Conservation (phyloP, 2,113 vertebrate genomes). For the Cyanoliseus patagonus region DNA sequence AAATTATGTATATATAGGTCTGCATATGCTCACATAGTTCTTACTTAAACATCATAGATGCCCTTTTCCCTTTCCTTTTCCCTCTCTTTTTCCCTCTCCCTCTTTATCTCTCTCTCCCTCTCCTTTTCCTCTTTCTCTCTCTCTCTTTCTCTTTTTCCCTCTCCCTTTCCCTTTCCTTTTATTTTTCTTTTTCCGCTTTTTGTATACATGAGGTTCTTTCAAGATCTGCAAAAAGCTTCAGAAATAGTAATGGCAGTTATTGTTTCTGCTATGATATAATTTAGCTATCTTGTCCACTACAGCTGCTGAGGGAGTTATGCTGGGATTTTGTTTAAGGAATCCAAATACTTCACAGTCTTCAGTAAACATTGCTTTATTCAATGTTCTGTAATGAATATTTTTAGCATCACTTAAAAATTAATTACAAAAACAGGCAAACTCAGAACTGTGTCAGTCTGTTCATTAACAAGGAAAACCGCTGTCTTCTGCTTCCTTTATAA, state of each 20-base stretch:
- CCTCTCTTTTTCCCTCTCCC: neutral
- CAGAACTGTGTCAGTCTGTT: neutral
- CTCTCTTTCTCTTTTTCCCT: neutral
- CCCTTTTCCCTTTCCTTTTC: too few species aligned
- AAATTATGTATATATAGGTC: neutral
- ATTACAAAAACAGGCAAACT: neutral
- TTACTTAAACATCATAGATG: neutral
- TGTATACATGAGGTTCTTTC: neutral
- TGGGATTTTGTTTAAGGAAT: neutral
- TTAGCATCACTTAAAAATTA: neutral
- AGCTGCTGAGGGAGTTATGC: neutral
- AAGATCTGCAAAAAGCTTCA: neutral
- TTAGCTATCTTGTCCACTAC: neutral
- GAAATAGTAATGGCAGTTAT: neutral
- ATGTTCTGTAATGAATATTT: neutral
- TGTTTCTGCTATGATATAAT: neutral
- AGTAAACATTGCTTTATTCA: neutral
- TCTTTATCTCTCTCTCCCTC: neutral
- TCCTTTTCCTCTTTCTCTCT: rapidly evolving
- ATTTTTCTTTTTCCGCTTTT: neutral
- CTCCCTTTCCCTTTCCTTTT: neutral
- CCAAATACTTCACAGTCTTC: neutral
- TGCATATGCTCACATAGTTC: neutral
- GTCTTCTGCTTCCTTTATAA: neutral
- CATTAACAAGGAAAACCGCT: neutral